Evolutionary conservation across 2,797 vertebrate species (phyloP).

Genomic region (Apogon talboti): DNA sequence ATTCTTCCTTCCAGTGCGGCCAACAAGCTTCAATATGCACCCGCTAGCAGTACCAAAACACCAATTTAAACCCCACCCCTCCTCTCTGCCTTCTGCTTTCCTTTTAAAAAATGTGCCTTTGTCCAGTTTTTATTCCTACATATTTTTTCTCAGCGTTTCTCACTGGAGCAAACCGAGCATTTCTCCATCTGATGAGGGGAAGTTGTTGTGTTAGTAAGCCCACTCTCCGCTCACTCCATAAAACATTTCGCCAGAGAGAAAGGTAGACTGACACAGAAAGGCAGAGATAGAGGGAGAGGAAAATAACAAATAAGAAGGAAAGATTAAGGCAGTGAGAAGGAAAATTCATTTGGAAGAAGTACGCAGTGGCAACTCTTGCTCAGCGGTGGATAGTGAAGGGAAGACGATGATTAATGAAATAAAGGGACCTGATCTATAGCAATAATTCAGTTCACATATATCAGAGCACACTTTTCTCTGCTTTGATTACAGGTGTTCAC

Average conservation of each 20-base stretch:
- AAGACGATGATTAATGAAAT: slow-evolving; percentile 66
- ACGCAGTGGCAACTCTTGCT: slow-evolving; percentile 37
- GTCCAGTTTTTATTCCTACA: slow-evolving; percentile 38
- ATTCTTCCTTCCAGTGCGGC: slow-evolving; percentile 56
- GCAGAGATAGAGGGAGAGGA: slow-evolving; percentile 10
- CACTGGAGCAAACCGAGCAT: slow-evolving; percentile 46
- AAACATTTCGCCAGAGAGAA: slow-evolving; percentile 30
- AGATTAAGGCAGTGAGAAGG: slow-evolving; percentile 51
- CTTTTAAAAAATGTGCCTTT: slow-evolving; percentile 23
- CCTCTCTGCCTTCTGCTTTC: slow-evolving; percentile 24
- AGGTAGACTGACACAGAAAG: slow-evolving; percentile 32
- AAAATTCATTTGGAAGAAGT: slow-evolving; percentile 54
- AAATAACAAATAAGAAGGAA: slow-evolving; percentile 25
- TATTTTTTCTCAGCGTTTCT: slow-evolving; percentile 47
- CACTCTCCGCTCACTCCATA: slow-evolving; percentile 36
- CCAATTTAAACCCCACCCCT: slow-evolving; percentile 24
- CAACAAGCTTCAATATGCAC: slow-evolving; percentile 64
- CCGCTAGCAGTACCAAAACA: slow-evolving; percentile 54
- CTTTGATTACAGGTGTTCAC: slow-evolving; percentile 45
- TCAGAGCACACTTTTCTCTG: slow-evolving; percentile 29
- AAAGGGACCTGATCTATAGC: slow-evolving; percentile 48
- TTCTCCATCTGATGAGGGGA: slow-evolving; percentile 60
- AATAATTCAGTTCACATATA: slow-evolving; percentile 62
- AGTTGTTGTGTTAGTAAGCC: slow-evolving; percentile 46
- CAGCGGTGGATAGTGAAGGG: slow-evolving; percentile 49